A percentile compares a stretch with the other conserved stretches of the same genome.
Evolutionary conservation across 2,113 vertebrate genomes (phyloP).

Genomic region (Ellobius talpinus): DNA sequence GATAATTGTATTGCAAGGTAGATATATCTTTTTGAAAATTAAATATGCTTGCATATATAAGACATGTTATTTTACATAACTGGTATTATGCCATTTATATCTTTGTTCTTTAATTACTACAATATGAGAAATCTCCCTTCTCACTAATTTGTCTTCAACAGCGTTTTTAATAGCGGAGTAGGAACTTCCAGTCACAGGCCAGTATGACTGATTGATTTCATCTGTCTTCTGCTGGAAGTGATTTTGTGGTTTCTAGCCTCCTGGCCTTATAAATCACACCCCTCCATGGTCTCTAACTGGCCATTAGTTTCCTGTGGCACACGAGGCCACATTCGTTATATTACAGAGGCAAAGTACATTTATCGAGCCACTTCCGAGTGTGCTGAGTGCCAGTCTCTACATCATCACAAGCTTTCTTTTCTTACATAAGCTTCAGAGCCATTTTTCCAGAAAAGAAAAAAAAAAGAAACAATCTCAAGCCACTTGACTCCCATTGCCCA

Average conservation of each 20-base stretch:
- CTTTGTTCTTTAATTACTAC: background rate
- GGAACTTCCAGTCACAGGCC: background rate
- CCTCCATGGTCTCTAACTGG: background rate
- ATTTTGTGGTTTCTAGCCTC: conserved; percentile 29
- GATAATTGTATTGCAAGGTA: background rate
- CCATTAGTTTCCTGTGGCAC: background rate
- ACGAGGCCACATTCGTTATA: background rate
- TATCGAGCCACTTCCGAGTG: background rate
- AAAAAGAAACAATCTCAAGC: background rate
- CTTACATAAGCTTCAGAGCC: background rate
- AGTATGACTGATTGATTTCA: background rate
- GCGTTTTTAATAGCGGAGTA: background rate
- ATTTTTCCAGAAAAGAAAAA: background rate
- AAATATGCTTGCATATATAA: background rate
- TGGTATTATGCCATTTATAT: background rate
- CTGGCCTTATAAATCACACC: background rate
- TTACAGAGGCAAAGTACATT: background rate
- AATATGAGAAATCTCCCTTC: conserved; percentile 17
- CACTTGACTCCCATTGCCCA: background rate
- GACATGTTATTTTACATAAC: background rate
- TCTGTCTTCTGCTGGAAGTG: background rate
- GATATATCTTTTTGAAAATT: background rate
- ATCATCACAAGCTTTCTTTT: background rate
- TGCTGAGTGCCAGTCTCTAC: background rate
- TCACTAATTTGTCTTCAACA: background rate